Evolutionary conservation across 2,797 vertebrate genomes (phyloP).

Genomic region (Melanotaenia maccullochi): DNA sequence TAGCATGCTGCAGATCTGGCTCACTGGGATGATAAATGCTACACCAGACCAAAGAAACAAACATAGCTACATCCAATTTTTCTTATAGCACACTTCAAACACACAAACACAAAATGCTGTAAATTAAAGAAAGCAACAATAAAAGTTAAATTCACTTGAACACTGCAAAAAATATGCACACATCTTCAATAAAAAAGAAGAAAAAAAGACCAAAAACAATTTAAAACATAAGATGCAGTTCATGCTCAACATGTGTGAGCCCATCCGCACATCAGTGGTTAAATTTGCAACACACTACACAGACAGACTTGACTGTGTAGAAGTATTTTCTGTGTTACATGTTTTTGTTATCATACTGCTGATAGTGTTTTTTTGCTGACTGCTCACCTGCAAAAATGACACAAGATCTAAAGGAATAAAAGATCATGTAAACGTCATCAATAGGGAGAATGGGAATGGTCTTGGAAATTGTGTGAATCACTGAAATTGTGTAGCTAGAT

Average conservation of each 20-base stretch:
- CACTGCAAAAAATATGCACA: no score
- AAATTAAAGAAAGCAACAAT: neutral
- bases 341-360: neutral
- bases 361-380: neutral
- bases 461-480: slow-evolving; percentile 63
- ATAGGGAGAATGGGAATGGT: slow-evolving; percentile 76
- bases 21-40: neutral
- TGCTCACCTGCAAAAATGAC: neutral
- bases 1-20: neutral
- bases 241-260: neutral
- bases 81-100: no score
- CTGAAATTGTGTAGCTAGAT: slow-evolving; percentile 75
- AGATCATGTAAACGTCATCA: slow-evolving; percentile 86
- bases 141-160: neutral
- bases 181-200: no score
- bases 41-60: neutral
- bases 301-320: neutral
- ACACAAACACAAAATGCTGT: neutral
- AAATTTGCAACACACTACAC: neutral
- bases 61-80: neutral
- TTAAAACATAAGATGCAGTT: no score
- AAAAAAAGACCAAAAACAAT: no score
- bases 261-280: no score
- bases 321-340: neutral
- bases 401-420: slow-evolving; percentile 72